Base-by-base conservation (phyloP, 1,140 invertebrate genomes). In the Colletes latitarsis region DNA sequence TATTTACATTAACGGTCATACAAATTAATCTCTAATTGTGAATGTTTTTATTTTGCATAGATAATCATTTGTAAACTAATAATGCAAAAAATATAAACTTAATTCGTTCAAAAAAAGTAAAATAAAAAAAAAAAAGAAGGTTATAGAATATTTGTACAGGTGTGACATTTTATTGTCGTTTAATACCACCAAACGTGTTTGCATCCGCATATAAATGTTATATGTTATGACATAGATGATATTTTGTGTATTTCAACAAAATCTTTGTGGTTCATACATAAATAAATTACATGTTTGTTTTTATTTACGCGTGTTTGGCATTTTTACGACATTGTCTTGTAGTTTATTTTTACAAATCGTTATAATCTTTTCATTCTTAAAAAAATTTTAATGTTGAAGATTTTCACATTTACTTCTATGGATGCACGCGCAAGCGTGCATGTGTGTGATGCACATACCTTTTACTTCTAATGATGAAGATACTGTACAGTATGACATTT, bases 61-160 rank as follows among this genome's bases (percentile, higher is more conserved):
- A n/a, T 52, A 17, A 66, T 49, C 21, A 30, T n/a, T 66, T 66
- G n/a, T 67, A 15, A 72, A 63, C 14, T 60, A 62, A 63, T 63
- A 64, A 49, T 69, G 19, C 19, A 15, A 55, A 9, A 15, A 72
- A 43, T 55, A 53, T n/a, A 4, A 53, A 71, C 58, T 53, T 53
- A 72, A 52, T 64, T 46, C 14, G 8, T 46, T 69, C 14, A 43
- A 21, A 58, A n/a, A 67, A 66, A 71, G 52, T 41, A 43, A 70
- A 41, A 60, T 8, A 46, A 46, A 46, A 8, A 82, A 71, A 19
- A 57, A 21, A 43, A 62, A 60, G 53, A 71, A 3, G 30, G 53
- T 52, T 64, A 39, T 19, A 82, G 41, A 84, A 83, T 53, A 76
- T 73, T 85, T 85, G 62, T 84, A 81, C 62, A 72, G 55, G 60